A percentile compares a stretch with the other conserved stretches of the same genome.
Conservation (phyloP, 2,113 vertebrate genomes). For the Arenaria interpres region DNA sequence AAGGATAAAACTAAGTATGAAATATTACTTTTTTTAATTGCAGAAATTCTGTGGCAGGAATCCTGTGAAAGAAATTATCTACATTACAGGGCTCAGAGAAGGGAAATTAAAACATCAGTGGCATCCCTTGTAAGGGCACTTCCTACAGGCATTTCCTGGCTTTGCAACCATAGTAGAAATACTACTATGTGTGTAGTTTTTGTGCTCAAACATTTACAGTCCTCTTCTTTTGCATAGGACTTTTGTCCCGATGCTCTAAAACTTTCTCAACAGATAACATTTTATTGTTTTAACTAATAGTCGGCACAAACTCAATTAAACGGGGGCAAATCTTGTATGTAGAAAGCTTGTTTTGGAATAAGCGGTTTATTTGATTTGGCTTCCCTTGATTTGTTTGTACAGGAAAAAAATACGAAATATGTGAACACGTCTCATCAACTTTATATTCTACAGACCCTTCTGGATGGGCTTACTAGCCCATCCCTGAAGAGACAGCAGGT, state of each 20-base stretch:
- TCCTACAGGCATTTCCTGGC: neutral
- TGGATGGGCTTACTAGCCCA: neutral
- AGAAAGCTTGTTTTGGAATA: neutral
- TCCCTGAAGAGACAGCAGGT: neutral
- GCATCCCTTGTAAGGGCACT: neutral
- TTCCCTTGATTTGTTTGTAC: neutral
- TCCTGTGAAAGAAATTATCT: neutral
- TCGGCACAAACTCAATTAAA: neutral
- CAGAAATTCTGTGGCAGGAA: neutral
- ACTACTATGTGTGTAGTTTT: neutral
- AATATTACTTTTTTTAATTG: neutral
- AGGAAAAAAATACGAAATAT: neutral
- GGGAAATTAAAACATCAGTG: neutral
- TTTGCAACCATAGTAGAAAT: neutral
- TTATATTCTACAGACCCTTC: neutral
- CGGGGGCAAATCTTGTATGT: neutral
- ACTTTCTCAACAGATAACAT: neutral
- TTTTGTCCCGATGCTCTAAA: neutral
- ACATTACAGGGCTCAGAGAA: neutral
- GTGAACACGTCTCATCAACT: neutral
- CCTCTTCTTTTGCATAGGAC: neutral
- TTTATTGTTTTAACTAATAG: neutral
- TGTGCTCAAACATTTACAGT: neutral
- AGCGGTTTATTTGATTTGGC: slow-evolving; percentile 13
- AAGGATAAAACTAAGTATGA: neutral